Conservation (phyloP, 2,888 invertebrate genomes). For the Cylindroiulus punctatus region DNA sequence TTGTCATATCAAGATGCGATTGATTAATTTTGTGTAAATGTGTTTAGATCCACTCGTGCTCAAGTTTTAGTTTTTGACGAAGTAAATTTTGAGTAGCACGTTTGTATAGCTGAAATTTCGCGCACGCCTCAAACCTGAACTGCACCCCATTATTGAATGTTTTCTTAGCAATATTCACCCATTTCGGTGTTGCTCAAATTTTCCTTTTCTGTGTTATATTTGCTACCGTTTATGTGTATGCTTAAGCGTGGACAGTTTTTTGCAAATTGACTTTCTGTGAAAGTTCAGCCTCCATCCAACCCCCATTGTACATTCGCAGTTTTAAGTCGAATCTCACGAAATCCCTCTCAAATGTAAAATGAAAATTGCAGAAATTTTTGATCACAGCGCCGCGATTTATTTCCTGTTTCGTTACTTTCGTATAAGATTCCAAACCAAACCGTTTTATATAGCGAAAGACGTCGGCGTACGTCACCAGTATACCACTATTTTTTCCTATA, state of each 20-base stretch:
- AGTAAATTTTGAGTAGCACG: background rate
- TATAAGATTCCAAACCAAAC: background rate
- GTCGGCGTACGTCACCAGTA: background rate
- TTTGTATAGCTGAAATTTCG: background rate
- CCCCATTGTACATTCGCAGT: background rate
- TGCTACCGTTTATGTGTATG: background rate
- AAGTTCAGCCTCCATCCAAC: background rate
- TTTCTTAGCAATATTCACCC: conserved; percentile 33
- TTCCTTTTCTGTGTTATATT: conserved; percentile 1
- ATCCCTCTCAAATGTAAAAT: background rate
- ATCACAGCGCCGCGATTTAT: conserved; percentile 17
- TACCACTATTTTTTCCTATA: conserved; percentile 40
- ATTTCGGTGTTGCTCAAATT: conserved; percentile 29
- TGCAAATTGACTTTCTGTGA: conserved; percentile 42
- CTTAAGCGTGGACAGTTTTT: conserved; percentile 31
- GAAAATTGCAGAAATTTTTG: background rate
- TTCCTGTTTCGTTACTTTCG: background rate
- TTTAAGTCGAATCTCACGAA: conserved; percentile 9
- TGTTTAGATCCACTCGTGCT: background rate
- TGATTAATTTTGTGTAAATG: background rate
- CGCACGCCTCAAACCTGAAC: conserved; percentile 2
- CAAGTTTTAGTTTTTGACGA: background rate
- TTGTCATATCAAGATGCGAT: conserved; percentile 30
- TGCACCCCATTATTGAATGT: conserved; percentile 28
- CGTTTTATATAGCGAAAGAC: conserved; percentile 26